Evolutionary conservation across 2,888 invertebrate species (phyloP).

Genomic region (Epinotia ramella): DNA sequence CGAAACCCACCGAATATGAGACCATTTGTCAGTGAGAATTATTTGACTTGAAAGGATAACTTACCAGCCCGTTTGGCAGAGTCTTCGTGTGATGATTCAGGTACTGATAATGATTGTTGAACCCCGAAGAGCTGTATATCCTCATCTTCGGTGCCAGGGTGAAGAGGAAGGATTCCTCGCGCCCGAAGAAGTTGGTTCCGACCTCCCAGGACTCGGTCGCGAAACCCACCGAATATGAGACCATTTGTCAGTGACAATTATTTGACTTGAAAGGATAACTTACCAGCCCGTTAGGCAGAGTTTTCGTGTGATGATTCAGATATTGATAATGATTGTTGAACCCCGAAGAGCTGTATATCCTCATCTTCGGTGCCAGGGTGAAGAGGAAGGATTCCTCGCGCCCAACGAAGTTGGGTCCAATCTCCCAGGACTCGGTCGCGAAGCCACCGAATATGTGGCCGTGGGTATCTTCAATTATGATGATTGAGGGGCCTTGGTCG

Average conservation of each 20-base stretch:
- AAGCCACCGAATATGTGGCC: slow-evolving; percentile 96
- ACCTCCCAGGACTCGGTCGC: slow-evolving; percentile 92
- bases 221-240: slow-evolving; percentile 96
- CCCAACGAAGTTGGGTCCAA: slow-evolving; percentile 91
- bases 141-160: slow-evolving; percentile 92
- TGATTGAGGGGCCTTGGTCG: slow-evolving; percentile 92
- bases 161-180: slow-evolving; percentile 93
- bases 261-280: slow-evolving; percentile 57
- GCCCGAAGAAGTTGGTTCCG: slow-evolving; percentile 91
- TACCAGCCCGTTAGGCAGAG: slow-evolving; percentile 96
- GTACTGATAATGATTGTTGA: slow-evolving; percentile 96
- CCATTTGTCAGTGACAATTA: too few species aligned
- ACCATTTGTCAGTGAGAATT: too few species aligned
- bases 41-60: slow-evolving; percentile 53
- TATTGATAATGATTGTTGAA: slow-evolving; percentile 97
- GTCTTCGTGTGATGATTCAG: slow-evolving; percentile 96
- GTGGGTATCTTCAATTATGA: slow-evolving; percentile 92
- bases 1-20: slow-evolving; percentile 97
- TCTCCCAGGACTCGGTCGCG: slow-evolving; percentile 91
- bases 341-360: slow-evolving; percentile 90
- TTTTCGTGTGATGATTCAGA: slow-evolving; percentile 95
- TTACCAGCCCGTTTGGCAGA: slow-evolving; percentile 95
- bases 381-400: slow-evolving; percentile 93
- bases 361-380: slow-evolving; percentile 91
- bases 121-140: slow-evolving; percentile 91